Conservation (phyloP, 2,888 invertebrate species). For the Koerneria pararmatus region DNA sequence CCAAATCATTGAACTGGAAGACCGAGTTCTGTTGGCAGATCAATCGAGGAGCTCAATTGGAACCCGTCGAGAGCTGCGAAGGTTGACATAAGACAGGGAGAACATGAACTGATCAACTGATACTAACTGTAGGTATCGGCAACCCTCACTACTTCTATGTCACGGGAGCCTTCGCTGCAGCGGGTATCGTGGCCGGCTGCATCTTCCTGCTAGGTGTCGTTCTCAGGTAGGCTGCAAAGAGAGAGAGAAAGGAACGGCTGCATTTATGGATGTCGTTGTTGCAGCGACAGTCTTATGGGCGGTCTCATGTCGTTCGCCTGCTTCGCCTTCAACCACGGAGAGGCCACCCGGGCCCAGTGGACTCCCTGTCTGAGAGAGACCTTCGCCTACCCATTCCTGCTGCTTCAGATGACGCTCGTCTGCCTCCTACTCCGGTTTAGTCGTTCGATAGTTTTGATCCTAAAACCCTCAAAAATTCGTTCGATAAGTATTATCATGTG, state of each 20-base stretch:
- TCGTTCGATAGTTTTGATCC: no score
- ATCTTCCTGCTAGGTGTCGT: constrained; percentile 68
- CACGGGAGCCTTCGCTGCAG: constrained; percentile 73
- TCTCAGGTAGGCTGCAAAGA: constrained; percentile 61
- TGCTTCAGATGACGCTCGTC: constrained; percentile 73
- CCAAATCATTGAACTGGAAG: constrained; percentile 60
- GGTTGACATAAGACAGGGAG: constrained; percentile 63
- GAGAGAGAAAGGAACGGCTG: constrained; percentile 64
- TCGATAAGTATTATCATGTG: no score
- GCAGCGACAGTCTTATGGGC: constrained; percentile 72
- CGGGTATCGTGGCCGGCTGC: constrained; percentile 71
- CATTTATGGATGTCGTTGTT: constrained; percentile 28
- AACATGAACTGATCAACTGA: not conserved
- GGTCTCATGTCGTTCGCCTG: constrained; percentile 71
- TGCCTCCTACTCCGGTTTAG: constrained; percentile 63
- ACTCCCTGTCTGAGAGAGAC: constrained; percentile 81
- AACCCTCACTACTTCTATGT: constrained; percentile 80
- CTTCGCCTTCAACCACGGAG: constrained; percentile 79
- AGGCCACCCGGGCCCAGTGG: constrained; percentile 79
- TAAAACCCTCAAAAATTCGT: no score
- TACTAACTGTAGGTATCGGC: constrained; percentile 65
- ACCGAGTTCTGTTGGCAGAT: constrained; percentile 64
- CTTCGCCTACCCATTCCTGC: constrained; percentile 77
- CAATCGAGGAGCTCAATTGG: constrained; percentile 68
- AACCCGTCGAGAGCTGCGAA: constrained; percentile 73